A percentile compares a stretch with the other conserved stretches of the same genome.
Conservation (phyloP, 2,113 vertebrate genomes). For the Eurystomus gularis region DNA sequence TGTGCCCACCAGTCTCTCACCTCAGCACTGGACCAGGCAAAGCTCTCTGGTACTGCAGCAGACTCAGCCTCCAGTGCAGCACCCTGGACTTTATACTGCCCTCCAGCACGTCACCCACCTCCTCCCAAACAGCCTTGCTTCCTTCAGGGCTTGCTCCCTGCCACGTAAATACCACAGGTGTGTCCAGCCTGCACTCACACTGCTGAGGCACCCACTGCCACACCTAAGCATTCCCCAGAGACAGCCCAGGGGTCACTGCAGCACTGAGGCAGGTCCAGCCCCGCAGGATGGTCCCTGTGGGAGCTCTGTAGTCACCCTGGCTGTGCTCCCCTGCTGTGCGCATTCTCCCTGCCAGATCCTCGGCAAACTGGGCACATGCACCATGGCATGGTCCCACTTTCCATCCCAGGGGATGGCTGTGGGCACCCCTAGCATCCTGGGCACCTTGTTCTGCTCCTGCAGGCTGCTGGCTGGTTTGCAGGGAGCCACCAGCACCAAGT, state of each 20-base stretch:
- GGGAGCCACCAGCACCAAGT: neutral
- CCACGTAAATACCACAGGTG: conserved; percentile 25
- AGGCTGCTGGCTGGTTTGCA: neutral
- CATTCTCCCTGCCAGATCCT: neutral
- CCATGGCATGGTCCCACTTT: accelerated
- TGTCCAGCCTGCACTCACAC: neutral
- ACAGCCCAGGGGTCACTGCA: neutral
- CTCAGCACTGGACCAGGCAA: neutral
- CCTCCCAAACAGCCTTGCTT: neutral
- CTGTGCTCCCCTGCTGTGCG: neutral
- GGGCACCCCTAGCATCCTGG: neutral
- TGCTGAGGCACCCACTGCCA: accelerated
- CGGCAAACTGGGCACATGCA: neutral
- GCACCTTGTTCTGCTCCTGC: neutral
- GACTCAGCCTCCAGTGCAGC: accelerated
- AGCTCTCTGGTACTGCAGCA: neutral
- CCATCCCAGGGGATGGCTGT: accelerated
- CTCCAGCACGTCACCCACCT: neutral
- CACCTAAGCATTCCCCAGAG: accelerated
- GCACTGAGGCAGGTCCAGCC: neutral
- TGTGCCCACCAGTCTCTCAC: neutral
- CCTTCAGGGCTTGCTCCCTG: neutral
- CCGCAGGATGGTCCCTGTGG: accelerated
- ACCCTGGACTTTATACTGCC: conserved; percentile 54
- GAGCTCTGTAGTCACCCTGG: neutral